phyloP scores from a whole-genome alignment of 1,140 invertebrate species.

The Cheumatopsyche charites region DNA sequence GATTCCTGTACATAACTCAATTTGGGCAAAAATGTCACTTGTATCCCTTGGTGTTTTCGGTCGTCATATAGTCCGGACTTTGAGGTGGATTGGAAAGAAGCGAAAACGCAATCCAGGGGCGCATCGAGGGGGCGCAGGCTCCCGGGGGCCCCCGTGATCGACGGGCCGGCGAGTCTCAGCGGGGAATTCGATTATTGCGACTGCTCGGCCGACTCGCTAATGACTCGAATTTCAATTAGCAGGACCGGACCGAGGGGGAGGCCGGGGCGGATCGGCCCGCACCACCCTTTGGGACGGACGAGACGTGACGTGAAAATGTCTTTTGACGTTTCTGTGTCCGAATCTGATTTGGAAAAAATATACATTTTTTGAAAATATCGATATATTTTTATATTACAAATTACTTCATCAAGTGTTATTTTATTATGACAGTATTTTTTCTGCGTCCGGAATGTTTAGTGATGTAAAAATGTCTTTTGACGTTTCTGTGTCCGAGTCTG shows the following conservation, averaged over 20 bases:
- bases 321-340: too few species aligned
- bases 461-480: too few species aligned
- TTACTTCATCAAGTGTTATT: not conserved
- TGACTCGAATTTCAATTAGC: constrained; percentile 45
- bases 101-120: too few species aligned
- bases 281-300: constrained; percentile 7
- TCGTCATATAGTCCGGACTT: too few species aligned
- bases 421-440: not conserved
- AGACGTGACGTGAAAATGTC: not conserved
- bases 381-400: not conserved
- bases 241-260: not conserved
- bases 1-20: too few species aligned
- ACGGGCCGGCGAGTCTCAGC: constrained; percentile 26
- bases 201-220: constrained; percentile 33
- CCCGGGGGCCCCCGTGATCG: constrained; percentile 15
- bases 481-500: too few species aligned
- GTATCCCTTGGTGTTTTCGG: too few species aligned
- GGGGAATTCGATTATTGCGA: constrained; percentile 42
- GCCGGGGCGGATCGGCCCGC: not conserved
- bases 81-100: too few species aligned
- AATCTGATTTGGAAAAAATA: too few species aligned
- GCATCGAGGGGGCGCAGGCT: not conserved
- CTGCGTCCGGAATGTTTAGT: too few species aligned
- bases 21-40: too few species aligned
- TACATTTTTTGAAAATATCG: too few species aligned